phyloP scores from a whole-genome alignment of 2,797 vertebrate genomes.

The Microctenopoma steveboyesi region DNA sequence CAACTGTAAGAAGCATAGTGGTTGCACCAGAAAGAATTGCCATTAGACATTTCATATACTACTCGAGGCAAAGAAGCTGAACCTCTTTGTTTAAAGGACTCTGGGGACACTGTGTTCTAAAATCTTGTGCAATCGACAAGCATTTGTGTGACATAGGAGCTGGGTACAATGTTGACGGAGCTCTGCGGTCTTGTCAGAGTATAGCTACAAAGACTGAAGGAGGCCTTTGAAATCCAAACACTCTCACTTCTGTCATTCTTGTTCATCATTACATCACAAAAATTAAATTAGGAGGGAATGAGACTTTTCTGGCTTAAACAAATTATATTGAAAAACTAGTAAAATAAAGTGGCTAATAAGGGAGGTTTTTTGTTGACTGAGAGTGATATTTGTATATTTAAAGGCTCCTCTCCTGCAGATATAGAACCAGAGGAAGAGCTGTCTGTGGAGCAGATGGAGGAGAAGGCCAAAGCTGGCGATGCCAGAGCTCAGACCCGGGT shows the following conservation, averaged over 20 bases:
- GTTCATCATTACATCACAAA: constrained; percentile 37
- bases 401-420: constrained; percentile 51
- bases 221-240: constrained; percentile 20
- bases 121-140: constrained; percentile 20
- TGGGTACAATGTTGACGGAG: constrained; percentile 6
- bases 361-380: neutral
- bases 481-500: constrained; percentile 89
- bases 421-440: constrained; percentile 79
- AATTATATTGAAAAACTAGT: neutral
- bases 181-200: constrained; percentile 20
- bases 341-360: neutral
- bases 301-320: constrained; percentile 7
- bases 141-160: constrained; percentile 12
- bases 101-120: neutral
- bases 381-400: neutral
- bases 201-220: constrained; percentile 15
- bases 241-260: constrained; percentile 32
- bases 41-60: constrained; percentile 30
- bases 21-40: neutral
- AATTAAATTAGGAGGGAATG: constrained; percentile 9
- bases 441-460: constrained; percentile 85
- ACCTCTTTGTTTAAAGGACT: constrained; percentile 34
- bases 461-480: constrained; percentile 88
- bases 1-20: neutral
- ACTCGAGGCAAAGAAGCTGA: constrained; percentile 9